Evolutionary conservation across 2,797 vertebrate species (phyloP), one percentile per base, ranked within the genome.

Genomic region (Hippopotamyrus pictus): DNA sequence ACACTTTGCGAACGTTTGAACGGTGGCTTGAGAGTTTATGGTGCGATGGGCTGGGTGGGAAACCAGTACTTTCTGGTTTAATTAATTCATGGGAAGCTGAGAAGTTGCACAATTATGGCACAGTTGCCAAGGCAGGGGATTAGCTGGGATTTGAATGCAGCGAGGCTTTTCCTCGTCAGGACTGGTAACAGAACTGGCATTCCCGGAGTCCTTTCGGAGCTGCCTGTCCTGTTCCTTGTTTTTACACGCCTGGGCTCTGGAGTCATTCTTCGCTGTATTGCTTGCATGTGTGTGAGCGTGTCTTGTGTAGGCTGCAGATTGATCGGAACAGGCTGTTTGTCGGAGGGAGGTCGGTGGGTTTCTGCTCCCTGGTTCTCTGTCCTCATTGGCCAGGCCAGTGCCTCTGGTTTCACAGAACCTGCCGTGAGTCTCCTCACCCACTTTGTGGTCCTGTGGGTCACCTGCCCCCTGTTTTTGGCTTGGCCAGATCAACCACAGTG

Each of bases 31-130:
- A 83, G 86, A 69, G 41, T 79, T 46, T 84, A 5, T n/a, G 25
- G 59, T 8, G 79, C 8, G 65, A 79, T 7, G 83, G 57, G 22
- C 46, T 69, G n/a, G 37, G 11, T 22, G 29, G 4, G 65, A 73
- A 73, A 37, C 65, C 12, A 69, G 65, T 7, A 6, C 41, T 79
- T 53, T 90, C 59, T 82, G 89, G 41, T n/a, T n/a, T 29, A 57
- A 57, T 29, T 65, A 84, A 53, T 86, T 87, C 48, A 46, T 54
- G 22, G 62, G 6, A n/a, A 59, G 19, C 57, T 89, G 48, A 59
- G 41, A 89, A 90, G 83, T 88, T 69, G 69, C 83, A 65, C 25
- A 85, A 54, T 89, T 91, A 89, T 87, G 83, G 22, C n/a, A 22
- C 5, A 48, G 82, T 83, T 84, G 87, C 89, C 89, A 91, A 59